Evolutionary conservation across 2,888 invertebrate species (phyloP).

Genomic region (Cancer borealis): DNA sequence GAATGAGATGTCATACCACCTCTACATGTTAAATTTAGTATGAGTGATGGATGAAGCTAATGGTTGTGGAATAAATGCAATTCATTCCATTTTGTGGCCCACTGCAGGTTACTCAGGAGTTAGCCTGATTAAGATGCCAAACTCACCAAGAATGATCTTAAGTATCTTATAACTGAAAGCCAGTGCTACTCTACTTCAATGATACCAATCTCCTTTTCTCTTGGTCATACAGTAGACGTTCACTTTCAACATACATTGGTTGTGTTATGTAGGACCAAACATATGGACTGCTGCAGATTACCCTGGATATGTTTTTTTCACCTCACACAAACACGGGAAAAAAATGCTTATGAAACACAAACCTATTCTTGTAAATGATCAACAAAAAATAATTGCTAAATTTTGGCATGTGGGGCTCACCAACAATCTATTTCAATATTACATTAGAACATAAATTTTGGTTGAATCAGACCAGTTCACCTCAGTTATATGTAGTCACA

Average conservation of each 20-base stretch:
- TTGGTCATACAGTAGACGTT: background rate
- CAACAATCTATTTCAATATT: background rate
- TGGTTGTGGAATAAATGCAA: slow-evolving; percentile 21
- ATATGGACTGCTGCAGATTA: background rate
- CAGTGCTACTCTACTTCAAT: background rate
- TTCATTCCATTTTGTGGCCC: slow-evolving; percentile 13
- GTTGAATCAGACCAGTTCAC: no score
- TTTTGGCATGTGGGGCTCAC: background rate
- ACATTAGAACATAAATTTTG: no score
- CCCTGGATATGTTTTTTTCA: background rate
- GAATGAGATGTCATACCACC: slow-evolving; percentile 29
- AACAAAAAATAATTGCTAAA: background rate
- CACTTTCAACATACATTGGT: background rate
- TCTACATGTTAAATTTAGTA: background rate
- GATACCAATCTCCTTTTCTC: background rate
- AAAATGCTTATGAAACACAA: background rate
- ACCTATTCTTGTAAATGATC: background rate
- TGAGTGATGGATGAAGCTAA: slow-evolving; percentile 5
- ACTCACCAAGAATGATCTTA: slow-evolving; percentile 28
- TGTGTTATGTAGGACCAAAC: background rate
- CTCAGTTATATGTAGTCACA: background rate
- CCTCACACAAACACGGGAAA: background rate
- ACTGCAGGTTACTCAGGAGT: background rate
- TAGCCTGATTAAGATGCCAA: slow-evolving; percentile 30
- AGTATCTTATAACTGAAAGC: background rate